phyloP scores from a whole-genome alignment of 1,140 invertebrate species.

The Leptestheria dahalacensis region DNA sequence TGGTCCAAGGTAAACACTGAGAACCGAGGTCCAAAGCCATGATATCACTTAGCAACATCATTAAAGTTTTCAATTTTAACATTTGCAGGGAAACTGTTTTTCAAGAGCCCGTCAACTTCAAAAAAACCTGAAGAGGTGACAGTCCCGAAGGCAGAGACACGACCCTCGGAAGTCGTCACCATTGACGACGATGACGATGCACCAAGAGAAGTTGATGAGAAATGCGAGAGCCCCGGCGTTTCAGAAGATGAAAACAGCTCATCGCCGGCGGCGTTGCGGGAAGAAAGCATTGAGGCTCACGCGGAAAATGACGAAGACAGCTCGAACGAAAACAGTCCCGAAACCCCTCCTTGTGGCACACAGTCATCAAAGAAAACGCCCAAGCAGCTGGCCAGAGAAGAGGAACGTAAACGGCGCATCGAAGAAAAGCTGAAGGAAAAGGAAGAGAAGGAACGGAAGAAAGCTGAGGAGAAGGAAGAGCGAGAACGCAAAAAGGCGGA shows the following conservation, averaged over 20 bases:
- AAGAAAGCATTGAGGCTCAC: too few relatives aligned
- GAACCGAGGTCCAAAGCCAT: too few relatives aligned
- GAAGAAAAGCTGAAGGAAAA: slow-evolving; percentile 10
- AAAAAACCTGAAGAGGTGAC: neutral
- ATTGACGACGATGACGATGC: neutral
- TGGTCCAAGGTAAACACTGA: slow-evolving; percentile 8
- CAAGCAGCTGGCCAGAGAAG: slow-evolving; percentile 6
- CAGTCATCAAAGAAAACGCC: neutral
- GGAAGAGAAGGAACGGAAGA: slow-evolving; percentile 11
- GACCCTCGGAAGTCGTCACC: neutral
- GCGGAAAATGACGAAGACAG: slow-evolving; percentile 15
- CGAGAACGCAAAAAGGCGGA: slow-evolving; percentile 6
- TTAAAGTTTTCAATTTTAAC: neutral
- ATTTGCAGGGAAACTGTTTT: neutral
- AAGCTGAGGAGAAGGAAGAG: slow-evolving; percentile 12
- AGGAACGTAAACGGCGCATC: neutral
- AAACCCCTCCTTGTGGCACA: neutral
- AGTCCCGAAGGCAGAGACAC: neutral
- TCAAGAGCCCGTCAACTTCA: neutral
- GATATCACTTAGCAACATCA: too few relatives aligned
- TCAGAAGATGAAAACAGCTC: neutral
- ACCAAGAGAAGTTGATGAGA: neutral
- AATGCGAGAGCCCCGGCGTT: neutral
- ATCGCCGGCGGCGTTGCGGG: too few relatives aligned
- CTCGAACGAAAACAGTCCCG: neutral